Conservation (phyloP, 2,797 vertebrate genomes). For the Meriones psammophilus region DNA sequence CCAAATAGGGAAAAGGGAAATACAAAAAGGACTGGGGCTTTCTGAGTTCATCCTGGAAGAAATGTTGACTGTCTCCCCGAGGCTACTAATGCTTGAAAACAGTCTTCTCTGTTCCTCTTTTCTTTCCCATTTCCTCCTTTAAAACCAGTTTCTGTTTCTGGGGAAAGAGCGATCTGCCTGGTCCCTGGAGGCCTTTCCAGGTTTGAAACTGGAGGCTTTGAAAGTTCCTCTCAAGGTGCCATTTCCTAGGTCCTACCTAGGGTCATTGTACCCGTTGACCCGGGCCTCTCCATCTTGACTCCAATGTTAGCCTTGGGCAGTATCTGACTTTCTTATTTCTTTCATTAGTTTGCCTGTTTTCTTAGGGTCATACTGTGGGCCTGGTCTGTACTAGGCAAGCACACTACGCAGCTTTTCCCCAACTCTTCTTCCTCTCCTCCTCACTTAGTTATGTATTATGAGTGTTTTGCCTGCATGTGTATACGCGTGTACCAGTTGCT, state of each 20-base stretch:
- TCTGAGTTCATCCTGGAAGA: not conserved
- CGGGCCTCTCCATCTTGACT: not conserved
- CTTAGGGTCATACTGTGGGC: not conserved
- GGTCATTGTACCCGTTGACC: not conserved
- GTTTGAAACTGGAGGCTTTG: not conserved
- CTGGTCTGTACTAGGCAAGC: not conserved
- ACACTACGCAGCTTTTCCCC: not conserved
- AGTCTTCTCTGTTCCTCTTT: slow-evolving; percentile 10
- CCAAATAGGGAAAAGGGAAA: slow-evolving; percentile 34
- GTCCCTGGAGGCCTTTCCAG: not conserved
- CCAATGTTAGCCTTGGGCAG: not conserved
- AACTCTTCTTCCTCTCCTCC: not conserved
- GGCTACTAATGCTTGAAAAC: not conserved
- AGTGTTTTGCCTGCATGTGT: not conserved
- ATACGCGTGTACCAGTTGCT: not conserved
- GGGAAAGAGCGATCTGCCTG: not conserved
- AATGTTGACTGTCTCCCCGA: not conserved
- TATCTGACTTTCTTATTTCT: not conserved
- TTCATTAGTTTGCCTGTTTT: not conserved
- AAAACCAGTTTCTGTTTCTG: slow-evolving; percentile 41
- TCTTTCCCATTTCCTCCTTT: slow-evolving; percentile 55
- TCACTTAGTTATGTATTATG: no score
- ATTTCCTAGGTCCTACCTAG: not conserved
- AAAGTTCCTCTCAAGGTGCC: not conserved
- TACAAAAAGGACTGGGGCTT: not conserved